Conservation (phyloP, 2,113 vertebrate species). For the Cinclus mexicanus region DNA sequence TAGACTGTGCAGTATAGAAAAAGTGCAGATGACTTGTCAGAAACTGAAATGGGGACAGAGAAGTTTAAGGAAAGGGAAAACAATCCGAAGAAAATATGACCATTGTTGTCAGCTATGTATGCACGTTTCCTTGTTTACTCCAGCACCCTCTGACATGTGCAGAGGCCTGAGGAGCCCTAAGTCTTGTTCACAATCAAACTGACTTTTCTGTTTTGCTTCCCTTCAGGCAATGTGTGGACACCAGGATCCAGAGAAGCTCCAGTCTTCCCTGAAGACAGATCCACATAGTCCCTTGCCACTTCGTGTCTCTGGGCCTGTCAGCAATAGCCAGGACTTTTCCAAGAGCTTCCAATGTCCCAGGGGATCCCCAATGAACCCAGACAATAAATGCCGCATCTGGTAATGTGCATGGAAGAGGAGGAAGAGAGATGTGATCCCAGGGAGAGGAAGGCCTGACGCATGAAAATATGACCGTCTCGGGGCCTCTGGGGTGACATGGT, state of each 20-base stretch:
- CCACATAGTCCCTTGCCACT: constrained; percentile 68
- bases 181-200: neutral
- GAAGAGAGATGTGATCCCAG: neutral
- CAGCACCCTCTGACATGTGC: neutral
- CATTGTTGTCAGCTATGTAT: neutral
- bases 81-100: neutral
- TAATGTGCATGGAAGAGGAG: constrained; percentile 19
- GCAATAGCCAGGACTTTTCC: constrained; percentile 70
- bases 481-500: neutral
- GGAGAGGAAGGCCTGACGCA: neutral
- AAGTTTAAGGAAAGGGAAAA: neutral
- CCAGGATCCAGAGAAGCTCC: constrained; percentile 1
- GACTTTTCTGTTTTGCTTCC: neutral
- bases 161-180: neutral
- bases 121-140: neutral
- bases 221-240: constrained; percentile 72
- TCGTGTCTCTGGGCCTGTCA: constrained; percentile 72
- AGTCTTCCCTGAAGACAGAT: constrained; percentile 13
- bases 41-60: neutral
- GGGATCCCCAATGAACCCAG: constrained; percentile 69
- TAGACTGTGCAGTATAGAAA: neutral
- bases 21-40: neutral
- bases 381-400: constrained; percentile 71
- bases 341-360: constrained; percentile 66
- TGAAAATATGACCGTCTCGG: neutral